A percentile compares a stretch with the other conserved stretches of the same genome.
Conservation (phyloP, 2,113 vertebrate genomes). For the Noturus placidus region DNA sequence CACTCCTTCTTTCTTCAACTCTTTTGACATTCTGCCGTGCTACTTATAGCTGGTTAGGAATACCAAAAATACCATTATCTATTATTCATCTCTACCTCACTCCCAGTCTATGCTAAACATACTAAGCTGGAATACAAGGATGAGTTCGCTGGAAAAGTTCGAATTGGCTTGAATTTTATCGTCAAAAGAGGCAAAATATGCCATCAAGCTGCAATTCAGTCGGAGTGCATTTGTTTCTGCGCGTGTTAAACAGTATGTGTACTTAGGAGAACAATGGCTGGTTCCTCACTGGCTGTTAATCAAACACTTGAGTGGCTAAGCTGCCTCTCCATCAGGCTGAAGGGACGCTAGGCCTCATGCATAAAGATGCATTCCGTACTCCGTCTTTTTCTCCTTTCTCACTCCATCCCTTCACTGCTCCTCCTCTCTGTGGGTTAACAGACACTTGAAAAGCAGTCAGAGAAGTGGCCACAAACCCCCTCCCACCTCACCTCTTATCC, state of each 20-base stretch:
- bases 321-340: constrained; percentile 55
- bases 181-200: constrained; percentile 34
- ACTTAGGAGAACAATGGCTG: constrained; percentile 53
- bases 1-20: constrained; percentile 24
- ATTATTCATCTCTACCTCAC: constrained; percentile 48
- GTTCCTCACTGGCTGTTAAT: constrained; percentile 57
- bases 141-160: constrained; percentile 3
- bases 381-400: constrained; percentile 35
- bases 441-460: constrained; percentile 47
- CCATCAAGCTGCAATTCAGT: constrained; percentile 39
- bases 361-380: constrained; percentile 56
- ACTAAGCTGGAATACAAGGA: constrained; percentile 33
- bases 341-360: constrained; percentile 54
- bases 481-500: constrained; percentile 20
- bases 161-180: neutral
- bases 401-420: constrained; percentile 10
- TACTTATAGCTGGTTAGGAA: constrained; percentile 56
- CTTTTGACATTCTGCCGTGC: constrained; percentile 38
- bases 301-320: constrained; percentile 55
- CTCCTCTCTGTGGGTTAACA: constrained; percentile 47
- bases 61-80: constrained; percentile 52
- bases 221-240: constrained; percentile 32
- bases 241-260: constrained; percentile 31
- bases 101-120: constrained; percentile 34
- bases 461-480: constrained; percentile 41